Percentiles rank a stretch among this genome's conserved stretches.
Evolutionary conservation across 2,888 invertebrate genomes (phyloP).

Genomic region (Caenorhabditis japonica): DNA sequence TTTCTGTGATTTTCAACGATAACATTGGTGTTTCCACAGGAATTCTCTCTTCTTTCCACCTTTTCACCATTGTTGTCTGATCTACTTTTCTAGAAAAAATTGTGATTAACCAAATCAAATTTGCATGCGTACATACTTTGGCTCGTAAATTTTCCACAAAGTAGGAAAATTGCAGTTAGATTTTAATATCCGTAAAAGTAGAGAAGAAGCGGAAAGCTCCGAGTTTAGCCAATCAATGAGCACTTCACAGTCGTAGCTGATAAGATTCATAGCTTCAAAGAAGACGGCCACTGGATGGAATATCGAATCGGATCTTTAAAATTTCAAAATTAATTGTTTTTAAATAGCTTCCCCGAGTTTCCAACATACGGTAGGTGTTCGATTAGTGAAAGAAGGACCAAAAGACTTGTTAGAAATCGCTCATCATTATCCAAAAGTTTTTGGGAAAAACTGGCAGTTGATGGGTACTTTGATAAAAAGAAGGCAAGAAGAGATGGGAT

Average conservation of each 20-base stretch:
- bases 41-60: neutral
- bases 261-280: constrained; percentile 26
- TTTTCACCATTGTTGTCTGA: neutral
- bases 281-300: constrained; percentile 27
- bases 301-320: constrained; percentile 20
- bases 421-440: constrained; percentile 48
- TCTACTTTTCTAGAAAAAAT: neutral
- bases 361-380: constrained; percentile 14
- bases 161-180: constrained; percentile 11
- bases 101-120: no score
- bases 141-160: constrained; percentile 17
- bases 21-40: neutral
- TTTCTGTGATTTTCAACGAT: constrained; percentile 23
- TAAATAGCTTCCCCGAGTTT: no score
- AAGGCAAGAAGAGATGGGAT: neutral
- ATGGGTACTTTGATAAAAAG: neutral
- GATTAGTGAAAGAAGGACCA: constrained; percentile 7
- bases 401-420: constrained; percentile 30
- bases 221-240: constrained; percentile 51
- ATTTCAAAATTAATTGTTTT: neutral
- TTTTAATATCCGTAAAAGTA: constrained; percentile 44
- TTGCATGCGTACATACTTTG: neutral
- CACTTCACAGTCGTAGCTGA: constrained; percentile 33
- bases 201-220: constrained; percentile 35
- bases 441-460: constrained; percentile 18